These are phyloP conservation scores for Drosophila mauritiana DNA, from an alignment of 1,140 invertebrate genomes.

Conservation along the genomic window DNA sequence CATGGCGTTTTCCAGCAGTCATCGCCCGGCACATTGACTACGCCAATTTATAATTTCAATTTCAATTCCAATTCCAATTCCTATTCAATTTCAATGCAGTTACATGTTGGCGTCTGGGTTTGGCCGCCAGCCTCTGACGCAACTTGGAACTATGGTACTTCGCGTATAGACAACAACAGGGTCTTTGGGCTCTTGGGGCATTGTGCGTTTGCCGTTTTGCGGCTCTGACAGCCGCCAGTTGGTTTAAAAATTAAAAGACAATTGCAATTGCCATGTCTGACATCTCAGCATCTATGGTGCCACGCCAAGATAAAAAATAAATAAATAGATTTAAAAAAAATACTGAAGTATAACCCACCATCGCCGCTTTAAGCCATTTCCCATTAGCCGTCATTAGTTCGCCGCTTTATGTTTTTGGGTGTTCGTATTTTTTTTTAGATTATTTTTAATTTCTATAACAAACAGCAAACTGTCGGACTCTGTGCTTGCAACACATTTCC, in stretches of 20 bases:
- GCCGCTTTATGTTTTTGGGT: slow-evolving; percentile 32
- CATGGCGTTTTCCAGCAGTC: slow-evolving; percentile 67
- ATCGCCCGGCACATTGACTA: slow-evolving; percentile 61
- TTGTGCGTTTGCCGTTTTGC: slow-evolving; percentile 61
- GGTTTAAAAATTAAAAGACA: slow-evolving; percentile 60
- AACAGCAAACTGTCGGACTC: slow-evolving; percentile 29
- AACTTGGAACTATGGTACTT: slow-evolving; percentile 28
- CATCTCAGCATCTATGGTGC: slow-evolving; percentile 62
- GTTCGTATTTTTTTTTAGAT: background rate
- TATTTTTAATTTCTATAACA: slow-evolving; percentile 20
- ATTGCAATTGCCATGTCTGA: slow-evolving; percentile 52
- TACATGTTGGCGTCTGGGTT: slow-evolving; percentile 71
- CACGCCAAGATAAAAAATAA: slow-evolving; percentile 24
- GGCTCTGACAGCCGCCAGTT: slow-evolving; percentile 24
- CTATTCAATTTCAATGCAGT: slow-evolving; percentile 76
- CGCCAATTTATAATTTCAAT: slow-evolving; percentile 56
- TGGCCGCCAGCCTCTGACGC: slow-evolving; percentile 57
- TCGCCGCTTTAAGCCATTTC: slow-evolving; percentile 20
- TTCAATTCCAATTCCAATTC: slow-evolving; percentile 57
- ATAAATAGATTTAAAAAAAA: slow-evolving; percentile 11
- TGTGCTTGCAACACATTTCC: slow-evolving; percentile 68
- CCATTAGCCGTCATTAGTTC: slow-evolving; percentile 62
- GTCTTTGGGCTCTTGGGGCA: slow-evolving; percentile 43
- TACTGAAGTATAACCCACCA: slow-evolving; percentile 16
- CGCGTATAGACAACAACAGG: background rate